A percentile compares a stretch with the other conserved stretches of the same genome.
Conservation (phyloP, 2,113 vertebrate genomes). For the Microcebus murinus region DNA sequence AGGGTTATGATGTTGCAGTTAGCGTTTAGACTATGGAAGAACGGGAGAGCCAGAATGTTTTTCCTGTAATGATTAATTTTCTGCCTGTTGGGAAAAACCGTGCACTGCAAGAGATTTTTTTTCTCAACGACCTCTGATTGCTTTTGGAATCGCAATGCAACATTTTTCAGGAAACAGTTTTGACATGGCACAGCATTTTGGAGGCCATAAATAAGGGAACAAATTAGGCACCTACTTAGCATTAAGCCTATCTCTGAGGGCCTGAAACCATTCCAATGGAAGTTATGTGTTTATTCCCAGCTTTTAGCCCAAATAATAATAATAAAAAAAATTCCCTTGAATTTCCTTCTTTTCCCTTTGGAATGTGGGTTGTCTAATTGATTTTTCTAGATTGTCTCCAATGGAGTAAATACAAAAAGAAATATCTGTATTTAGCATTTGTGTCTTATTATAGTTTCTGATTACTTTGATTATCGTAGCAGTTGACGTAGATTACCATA, state of each 20-base stretch:
- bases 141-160: conserved; percentile 25
- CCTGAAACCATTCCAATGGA: neutral
- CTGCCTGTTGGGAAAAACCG: neutral
- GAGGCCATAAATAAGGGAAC: conserved; percentile 5
- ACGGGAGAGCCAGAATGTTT: conserved; percentile 19
- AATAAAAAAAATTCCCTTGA: neutral
- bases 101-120: conserved; percentile 24
- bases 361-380: neutral
- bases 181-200: neutral
- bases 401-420: neutral
- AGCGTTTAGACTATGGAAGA: conserved; percentile 24
- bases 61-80: conserved; percentile 47
- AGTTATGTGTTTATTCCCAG: neutral
- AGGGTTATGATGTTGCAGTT: conserved; percentile 43
- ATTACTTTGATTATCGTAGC: neutral
- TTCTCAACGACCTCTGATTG: conserved; percentile 32
- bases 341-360: neutral
- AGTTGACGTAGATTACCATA: neutral
- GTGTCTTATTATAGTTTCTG: neutral
- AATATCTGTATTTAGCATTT: neutral
- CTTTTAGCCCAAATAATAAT: neutral
- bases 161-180: conserved; percentile 39
- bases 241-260: neutral
- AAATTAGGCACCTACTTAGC: neutral
- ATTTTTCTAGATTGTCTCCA: neutral